phyloP scores from a whole-genome alignment of 2,888 invertebrate genomes.

The Punctoribates punctum region DNA sequence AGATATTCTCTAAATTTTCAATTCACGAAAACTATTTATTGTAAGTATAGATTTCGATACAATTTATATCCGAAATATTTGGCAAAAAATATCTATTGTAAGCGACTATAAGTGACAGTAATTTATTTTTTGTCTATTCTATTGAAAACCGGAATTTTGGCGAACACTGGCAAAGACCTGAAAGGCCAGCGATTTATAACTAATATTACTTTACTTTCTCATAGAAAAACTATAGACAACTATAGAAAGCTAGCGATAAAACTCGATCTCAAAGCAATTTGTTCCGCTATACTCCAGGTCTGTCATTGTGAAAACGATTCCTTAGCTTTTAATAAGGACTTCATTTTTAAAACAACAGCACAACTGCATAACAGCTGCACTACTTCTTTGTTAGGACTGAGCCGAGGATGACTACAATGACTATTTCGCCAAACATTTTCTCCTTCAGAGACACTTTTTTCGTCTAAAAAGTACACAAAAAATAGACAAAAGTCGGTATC shows the following conservation, averaged over 20 bases:
- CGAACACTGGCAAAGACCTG: not conserved
- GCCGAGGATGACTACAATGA: not conserved
- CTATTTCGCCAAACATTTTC: not conserved
- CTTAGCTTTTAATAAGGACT: slow-evolving; percentile 27
- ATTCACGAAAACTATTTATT: not conserved
- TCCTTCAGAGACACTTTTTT: slow-evolving; percentile 4
- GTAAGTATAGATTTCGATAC: slow-evolving; percentile 8
- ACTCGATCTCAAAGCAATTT: slow-evolving; percentile 29
- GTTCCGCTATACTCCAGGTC: slow-evolving; percentile 20
- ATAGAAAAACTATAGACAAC: not conserved
- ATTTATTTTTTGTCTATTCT: slow-evolving; percentile 1
- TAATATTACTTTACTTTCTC: slow-evolving; percentile 21
- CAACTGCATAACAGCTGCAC: not conserved
- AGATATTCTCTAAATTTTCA: not conserved
- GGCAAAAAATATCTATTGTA: slow-evolving; percentile 12
- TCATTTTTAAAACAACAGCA: slow-evolving; percentile 32
- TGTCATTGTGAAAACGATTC: slow-evolving; percentile 33
- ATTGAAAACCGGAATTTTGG: slow-evolving; percentile 28
- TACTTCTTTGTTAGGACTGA: not conserved
- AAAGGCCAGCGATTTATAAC: slow-evolving; percentile 23
- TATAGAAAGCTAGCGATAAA: slow-evolving; percentile 21
- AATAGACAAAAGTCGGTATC: not conserved
- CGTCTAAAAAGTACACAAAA: not conserved
- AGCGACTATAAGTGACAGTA: not conserved
- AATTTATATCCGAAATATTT: not conserved